Percentiles rank a stretch among this genome's conserved stretches.
These are phyloP conservation scores for Globodera ellingtonae DNA, from an alignment of 1,140 invertebrate species.

Conservation along the genomic window DNA sequence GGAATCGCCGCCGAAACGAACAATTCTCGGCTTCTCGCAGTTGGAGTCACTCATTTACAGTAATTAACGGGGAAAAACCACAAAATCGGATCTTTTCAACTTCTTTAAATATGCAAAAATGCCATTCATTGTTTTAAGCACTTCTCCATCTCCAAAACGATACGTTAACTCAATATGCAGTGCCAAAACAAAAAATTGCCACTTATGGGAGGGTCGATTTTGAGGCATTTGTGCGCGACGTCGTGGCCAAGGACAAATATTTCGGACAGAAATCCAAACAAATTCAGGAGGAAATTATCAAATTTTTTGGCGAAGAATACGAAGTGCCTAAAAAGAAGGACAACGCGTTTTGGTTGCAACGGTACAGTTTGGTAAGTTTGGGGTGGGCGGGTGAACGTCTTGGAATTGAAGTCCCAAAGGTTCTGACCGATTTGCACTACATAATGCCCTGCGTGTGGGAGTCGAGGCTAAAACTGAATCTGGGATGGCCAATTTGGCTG, in stretches of 20 bases:
- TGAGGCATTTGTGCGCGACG: constrained; percentile 19
- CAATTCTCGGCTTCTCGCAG: constrained; percentile 36
- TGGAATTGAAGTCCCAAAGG: constrained; percentile 22
- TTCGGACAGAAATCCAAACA: constrained; percentile 35
- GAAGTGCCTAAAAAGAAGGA: constrained; percentile 25
- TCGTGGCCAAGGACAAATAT: constrained; percentile 23
- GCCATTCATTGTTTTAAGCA: constrained; percentile 22
- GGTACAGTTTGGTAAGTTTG: constrained; percentile 41
- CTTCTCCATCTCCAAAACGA: constrained; percentile 34
- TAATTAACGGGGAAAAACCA: constrained; percentile 15
- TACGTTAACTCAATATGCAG: constrained; percentile 28
- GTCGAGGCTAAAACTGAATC: constrained; percentile 5
- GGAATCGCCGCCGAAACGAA: constrained; percentile 39
- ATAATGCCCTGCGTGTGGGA: constrained; percentile 35
- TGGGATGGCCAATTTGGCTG: constrained; percentile 34
- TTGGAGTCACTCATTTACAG: constrained; percentile 37
- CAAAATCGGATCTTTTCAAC: too few relatives aligned
- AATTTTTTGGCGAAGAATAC: constrained; percentile 38
- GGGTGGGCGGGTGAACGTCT: not conserved
- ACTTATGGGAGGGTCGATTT: constrained; percentile 26
- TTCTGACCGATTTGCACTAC: constrained; percentile 37
- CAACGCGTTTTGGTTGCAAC: constrained; percentile 37
- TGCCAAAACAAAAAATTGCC: constrained; percentile 20
- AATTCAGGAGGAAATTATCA: constrained; percentile 37
- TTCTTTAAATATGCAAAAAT: not conserved